Evolutionary conservation across 2,113 vertebrate species (phyloP).

Genomic region (Uria aalge): DNA sequence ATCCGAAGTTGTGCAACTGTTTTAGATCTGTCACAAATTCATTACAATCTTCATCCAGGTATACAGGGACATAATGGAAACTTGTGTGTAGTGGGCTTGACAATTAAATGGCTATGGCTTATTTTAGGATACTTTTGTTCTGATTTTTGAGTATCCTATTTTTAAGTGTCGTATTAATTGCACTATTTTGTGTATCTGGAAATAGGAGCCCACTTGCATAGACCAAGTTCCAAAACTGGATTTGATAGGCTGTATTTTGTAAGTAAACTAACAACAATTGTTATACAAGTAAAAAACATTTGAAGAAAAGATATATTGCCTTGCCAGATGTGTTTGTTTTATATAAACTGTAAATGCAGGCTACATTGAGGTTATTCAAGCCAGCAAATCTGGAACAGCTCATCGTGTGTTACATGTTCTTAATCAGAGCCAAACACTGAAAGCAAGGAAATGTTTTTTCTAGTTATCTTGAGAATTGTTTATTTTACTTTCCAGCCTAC

Average conservation of each 20-base stretch:
- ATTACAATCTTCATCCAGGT: not conserved
- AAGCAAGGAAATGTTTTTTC: slow-evolving; percentile 9
- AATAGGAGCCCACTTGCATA: not conserved
- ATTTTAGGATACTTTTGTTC: not conserved
- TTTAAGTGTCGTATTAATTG: not conserved
- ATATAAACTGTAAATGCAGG: slow-evolving; percentile 13
- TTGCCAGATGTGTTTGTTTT: slow-evolving; percentile 41
- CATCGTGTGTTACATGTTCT: not conserved
- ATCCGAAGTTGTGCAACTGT: not conserved
- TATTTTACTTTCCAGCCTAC: slow-evolving; percentile 20
- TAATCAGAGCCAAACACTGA: slow-evolving; percentile 46
- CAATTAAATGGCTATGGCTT: not conserved
- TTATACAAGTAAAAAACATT: slow-evolving; percentile 6
- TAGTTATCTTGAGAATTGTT: slow-evolving; percentile 30
- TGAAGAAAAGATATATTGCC: not conserved
- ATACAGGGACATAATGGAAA: not conserved
- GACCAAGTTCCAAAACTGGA: not conserved
- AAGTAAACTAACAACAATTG: not conserved
- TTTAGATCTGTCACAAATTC: not conserved
- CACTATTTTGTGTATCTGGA: not conserved
- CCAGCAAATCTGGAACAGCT: slow-evolving; percentile 53
- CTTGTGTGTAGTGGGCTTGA: not conserved
- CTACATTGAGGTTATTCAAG: slow-evolving; percentile 15
- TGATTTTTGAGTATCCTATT: not conserved
- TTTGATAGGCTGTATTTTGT: not conserved